Conservation (phyloP, 2,888 invertebrate species). For the Drosophila conformis region DNA sequence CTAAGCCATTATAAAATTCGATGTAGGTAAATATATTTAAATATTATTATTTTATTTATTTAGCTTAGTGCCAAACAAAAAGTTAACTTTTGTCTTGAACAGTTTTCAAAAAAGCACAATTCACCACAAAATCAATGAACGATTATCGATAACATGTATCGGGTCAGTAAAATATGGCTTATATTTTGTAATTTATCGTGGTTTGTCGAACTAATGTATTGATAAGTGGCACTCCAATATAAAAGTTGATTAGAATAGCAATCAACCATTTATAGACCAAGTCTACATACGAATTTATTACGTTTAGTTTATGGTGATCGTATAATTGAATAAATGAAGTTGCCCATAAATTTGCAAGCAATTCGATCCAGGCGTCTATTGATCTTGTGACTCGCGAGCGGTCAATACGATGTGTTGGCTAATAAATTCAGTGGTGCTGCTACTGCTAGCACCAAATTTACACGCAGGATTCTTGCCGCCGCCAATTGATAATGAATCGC, state of each 20-base stretch:
- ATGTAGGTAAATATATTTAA: neutral
- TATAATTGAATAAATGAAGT: constrained; percentile 30
- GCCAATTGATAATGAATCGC: constrained; percentile 27
- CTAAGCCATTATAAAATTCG: neutral
- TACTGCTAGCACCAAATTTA: constrained; percentile 36
- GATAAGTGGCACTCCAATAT: constrained; percentile 12
- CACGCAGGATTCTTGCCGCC: constrained; percentile 48
- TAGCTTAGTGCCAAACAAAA: neutral
- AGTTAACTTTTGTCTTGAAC: neutral
- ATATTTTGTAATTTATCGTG: constrained; percentile 7
- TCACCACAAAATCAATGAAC: constrained; percentile 5
- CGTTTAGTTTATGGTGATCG: constrained; percentile 10
- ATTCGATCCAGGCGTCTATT: constrained; percentile 17
- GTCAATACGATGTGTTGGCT: constrained; percentile 54
- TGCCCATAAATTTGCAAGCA: constrained; percentile 49
- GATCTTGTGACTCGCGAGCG: constrained; percentile 15
- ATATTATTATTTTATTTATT: neutral
- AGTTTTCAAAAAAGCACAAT: neutral
- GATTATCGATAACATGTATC: constrained; percentile 8
- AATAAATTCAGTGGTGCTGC: constrained; percentile 31
- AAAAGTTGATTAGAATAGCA: neutral
- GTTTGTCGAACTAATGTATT: neutral
- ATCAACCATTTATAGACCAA: constrained; percentile 17
- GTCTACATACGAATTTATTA: constrained; percentile 41
- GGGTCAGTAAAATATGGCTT: constrained; percentile 7